Evolutionary conservation across 2,888 invertebrate species (phyloP), one percentile per base, ranked within the genome.

Genomic region (Amphipyra tragopoginis): DNA sequence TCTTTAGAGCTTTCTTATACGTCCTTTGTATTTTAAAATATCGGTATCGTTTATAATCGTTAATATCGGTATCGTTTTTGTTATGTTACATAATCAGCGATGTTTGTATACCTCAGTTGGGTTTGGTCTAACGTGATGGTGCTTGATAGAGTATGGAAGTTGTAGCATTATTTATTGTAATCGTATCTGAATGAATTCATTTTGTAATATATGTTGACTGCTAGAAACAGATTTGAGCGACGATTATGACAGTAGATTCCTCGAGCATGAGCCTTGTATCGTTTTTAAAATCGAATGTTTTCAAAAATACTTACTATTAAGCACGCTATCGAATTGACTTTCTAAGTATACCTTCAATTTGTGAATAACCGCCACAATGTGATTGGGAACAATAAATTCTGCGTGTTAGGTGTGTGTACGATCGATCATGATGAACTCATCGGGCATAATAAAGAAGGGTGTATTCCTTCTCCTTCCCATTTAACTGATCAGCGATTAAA

Each of bases 111-210:
- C 53, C 39, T 72, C 43, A 8, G 33, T 58, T 40, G 6, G 2
- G 39, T 56, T 57, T 53, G 53, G 61, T 75, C 61, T 76, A 62
- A 66, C 21, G 36, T 50, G 29, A 29, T 29, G 65, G 79, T 72
- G 65, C 66, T 69, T 63, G 60, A 38, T 60, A 58, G 29, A 43
- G 58, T 61, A 36, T 64, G 65, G 4, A 33, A 53, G 59, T 59
- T 43, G 39, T 61, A 44, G n/a, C n/a, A 39, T 53, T 48, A 29
- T 47, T 49, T 45, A 53, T 58, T 61, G 13, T 55, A 44, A 52
- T 52, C 0, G 9, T n/a, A 47, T 10, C 34, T 29, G 34, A 56
- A 53, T 53, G 6, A 48, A 40, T 42, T 33, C 3, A 13, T 40
- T 45, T 13, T 34, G 9, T 54, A 33, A 21, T 21, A n/a, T 43